These are phyloP conservation scores for Isurus oxyrinchus DNA, from an alignment of 2,113 vertebrate genomes.

Conservation along the genomic window DNA sequence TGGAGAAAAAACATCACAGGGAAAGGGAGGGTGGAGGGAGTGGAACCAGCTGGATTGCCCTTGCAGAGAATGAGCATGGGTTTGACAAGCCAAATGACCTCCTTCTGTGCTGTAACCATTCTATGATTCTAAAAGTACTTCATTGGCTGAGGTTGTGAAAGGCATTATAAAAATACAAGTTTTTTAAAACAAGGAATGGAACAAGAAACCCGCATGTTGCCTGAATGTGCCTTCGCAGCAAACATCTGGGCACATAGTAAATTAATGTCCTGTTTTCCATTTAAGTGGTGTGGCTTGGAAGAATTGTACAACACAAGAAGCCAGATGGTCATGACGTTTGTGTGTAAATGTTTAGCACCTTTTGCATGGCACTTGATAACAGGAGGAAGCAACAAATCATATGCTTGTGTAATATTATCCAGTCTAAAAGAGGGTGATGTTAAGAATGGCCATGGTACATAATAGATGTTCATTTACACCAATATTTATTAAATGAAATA, in stretches of 20 bases:
- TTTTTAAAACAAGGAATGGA: neutral
- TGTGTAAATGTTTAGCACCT: neutral
- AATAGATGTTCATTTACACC: neutral
- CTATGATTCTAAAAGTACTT: neutral
- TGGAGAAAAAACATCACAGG: no score
- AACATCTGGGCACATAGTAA: neutral
- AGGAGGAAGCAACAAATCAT: slow-evolving; percentile 15
- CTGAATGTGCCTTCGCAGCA: neutral
- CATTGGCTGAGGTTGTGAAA: neutral
- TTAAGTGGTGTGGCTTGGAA: neutral
- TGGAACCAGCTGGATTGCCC: no score
- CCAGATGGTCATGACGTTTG: neutral
- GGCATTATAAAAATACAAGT: neutral
- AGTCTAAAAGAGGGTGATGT: neutral
- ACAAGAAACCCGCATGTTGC: neutral
- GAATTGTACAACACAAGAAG: neutral
- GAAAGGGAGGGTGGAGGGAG: no score
- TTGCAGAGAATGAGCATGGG: no score
- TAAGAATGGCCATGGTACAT: neutral
- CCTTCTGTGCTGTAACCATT: no score
- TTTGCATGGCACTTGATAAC: neutral
- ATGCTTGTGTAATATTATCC: neutral
- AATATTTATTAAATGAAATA: neutral
- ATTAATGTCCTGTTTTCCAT: neutral
- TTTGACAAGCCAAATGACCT: no score